Evolutionary conservation across 2,113 vertebrate genomes (phyloP).

Genomic region (Boleophthalmus pectinirostris): DNA sequence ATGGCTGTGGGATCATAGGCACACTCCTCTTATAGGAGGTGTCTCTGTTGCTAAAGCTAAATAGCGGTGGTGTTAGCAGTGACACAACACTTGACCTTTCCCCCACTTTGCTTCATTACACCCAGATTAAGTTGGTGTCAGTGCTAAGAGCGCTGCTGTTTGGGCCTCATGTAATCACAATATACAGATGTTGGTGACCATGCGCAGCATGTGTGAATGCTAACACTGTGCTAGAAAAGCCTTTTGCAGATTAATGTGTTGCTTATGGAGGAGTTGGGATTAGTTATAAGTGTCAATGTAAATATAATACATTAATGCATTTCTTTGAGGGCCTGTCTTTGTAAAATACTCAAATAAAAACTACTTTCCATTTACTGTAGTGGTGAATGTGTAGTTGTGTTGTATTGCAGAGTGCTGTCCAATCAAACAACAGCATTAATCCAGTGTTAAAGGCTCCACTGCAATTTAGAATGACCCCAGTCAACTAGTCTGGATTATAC

Average conservation of each 20-base stretch:
- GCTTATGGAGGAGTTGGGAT: background rate
- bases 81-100: constrained; percentile 40
- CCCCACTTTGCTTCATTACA: constrained; percentile 52
- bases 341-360: background rate
- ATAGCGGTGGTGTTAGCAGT: constrained; percentile 9
- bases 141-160: constrained; percentile 38
- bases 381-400: constrained; percentile 20
- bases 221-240: constrained; percentile 21
- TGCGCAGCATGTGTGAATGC: constrained; percentile 9
- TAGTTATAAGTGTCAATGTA: background rate
- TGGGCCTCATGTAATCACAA: constrained; percentile 51
- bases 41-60: background rate
- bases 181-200: constrained; percentile 32
- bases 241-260: background rate
- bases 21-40: too few species aligned
- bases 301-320: background rate
- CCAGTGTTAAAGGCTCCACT: constrained; percentile 63
- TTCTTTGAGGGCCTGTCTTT: background rate
- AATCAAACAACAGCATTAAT: constrained; percentile 70
- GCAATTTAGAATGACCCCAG: constrained; percentile 65
- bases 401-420: constrained; percentile 29
- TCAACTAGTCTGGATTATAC: constrained; percentile 65
- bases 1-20: too few species aligned
- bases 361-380: constrained; percentile 1
- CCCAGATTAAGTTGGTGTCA: constrained; percentile 50